Evolutionary conservation across 2,888 invertebrate genomes (phyloP).

Genomic region (Neoascia interrupta): DNA sequence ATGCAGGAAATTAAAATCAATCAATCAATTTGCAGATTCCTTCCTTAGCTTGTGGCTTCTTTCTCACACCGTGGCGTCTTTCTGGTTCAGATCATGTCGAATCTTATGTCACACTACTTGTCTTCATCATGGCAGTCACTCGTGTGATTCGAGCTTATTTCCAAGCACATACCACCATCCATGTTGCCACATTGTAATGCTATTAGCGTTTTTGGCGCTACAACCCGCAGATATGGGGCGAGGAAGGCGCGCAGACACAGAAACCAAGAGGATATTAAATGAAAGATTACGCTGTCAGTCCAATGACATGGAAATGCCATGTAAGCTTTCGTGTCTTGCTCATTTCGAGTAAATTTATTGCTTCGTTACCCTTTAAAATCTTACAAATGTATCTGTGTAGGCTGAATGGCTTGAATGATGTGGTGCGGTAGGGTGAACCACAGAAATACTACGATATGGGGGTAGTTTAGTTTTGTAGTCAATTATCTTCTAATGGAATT

Average conservation of each 20-base stretch:
- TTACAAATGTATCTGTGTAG: too few relatives aligned
- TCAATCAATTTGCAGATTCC: conserved; percentile 78
- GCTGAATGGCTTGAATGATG: neutral
- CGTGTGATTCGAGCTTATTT: too few relatives aligned
- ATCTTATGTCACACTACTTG: conserved; percentile 12
- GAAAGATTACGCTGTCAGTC: conserved; percentile 59
- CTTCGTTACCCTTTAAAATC: conserved; percentile 61
- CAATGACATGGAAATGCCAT: conserved; percentile 65
- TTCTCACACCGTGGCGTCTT: neutral
- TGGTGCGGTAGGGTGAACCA: conserved; percentile 19
- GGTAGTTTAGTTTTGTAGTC: conserved; percentile 41
- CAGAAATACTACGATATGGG: neutral
- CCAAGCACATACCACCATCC: too few relatives aligned
- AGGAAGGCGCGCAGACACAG: too few relatives aligned
- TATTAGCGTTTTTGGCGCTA: conserved; percentile 53
- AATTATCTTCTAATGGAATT: conserved; percentile 64
- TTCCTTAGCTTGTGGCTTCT: conserved; percentile 26
- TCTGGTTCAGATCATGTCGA: conserved; percentile 4
- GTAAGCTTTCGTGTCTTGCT: conserved; percentile 56
- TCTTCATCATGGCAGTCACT: too few relatives aligned
- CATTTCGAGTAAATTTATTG: conserved; percentile 59
- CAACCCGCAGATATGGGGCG: too few relatives aligned
- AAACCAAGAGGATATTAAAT: conserved; percentile 47
- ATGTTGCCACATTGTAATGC: conserved; percentile 48
- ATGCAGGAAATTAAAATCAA: conserved; percentile 80